Evolutionary conservation across 64 coral and sea anemone species (phyloP), one percentile per base, ranked within the genome.

Genomic region (Trachythela sp.): DNA sequence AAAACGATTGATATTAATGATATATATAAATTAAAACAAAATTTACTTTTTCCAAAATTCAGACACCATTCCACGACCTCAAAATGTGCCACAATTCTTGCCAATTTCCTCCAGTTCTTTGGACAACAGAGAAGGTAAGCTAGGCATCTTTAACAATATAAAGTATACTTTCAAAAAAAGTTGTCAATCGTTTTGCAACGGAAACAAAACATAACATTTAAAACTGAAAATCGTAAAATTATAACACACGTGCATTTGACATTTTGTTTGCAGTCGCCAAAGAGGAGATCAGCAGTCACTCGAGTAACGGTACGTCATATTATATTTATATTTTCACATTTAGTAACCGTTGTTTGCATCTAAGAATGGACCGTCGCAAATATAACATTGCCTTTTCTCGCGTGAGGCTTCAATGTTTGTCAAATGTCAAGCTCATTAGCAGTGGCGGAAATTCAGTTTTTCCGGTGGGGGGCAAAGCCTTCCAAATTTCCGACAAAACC

Each of bases 181-280:
- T 27, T 64, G 26, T 17, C 26, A 26, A n/a, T 27, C 8, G 20
- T 26, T 64, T 64, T 27, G 26, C 1, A 64, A 27, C 22, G 8
- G 22, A 64, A 64, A 64, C 54, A 6, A 64, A 64, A 27, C 24
- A 4, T 68, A 6, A 68, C 6, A 17, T 2, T 80, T 80, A 18
- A 37, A 35, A 37, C 26, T 29, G 75, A 80, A 80, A 37, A 37
- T 80, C 20, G 0, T 15, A 37, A 37, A 36, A 2, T 14, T 39
- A 34, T 72, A 30, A 36, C 37, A 2, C 33, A 80, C 75, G 30
- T 35, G 37, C 30, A 4, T 80, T 80, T 35, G 27, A 80, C 31
- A 37, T 15, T 35, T 80, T 80, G 75, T 29, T 80, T 80, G 75
- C 75, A 80, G 75, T 80, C 33, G 75, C 75, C 9, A 80, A 80